phyloP scores from a whole-genome alignment of 2,113 vertebrate genomes.

The Hoplias malabaricus region DNA sequence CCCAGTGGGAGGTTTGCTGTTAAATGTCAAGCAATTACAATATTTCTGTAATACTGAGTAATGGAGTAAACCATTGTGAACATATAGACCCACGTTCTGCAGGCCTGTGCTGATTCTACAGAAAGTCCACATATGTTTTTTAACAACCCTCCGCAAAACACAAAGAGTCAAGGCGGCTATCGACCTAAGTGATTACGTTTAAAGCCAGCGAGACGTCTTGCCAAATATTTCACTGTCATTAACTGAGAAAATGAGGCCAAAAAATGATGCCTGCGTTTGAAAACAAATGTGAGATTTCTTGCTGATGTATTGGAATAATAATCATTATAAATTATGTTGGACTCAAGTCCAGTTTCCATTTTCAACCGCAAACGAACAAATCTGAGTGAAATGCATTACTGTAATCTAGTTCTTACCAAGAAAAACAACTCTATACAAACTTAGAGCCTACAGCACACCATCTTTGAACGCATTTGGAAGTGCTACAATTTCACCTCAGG shows the following conservation, averaged over 20 bases:
- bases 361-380: not conserved
- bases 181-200: conserved; percentile 30
- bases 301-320: conserved; percentile 14
- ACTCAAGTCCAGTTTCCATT: conserved; percentile 7
- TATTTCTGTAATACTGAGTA: conserved; percentile 22
- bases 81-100: conserved; percentile 1
- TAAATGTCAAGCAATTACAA: conserved; percentile 10
- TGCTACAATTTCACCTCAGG: not conserved
- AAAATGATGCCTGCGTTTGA: not conserved
- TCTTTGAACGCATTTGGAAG: not conserved
- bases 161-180: conserved; percentile 15
- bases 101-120: not conserved
- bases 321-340: conserved; percentile 21
- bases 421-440: not conserved
- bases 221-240: conserved; percentile 33
- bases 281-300: conserved; percentile 2
- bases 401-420: not conserved
- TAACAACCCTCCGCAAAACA: conserved; percentile 6
- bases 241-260: conserved; percentile 15
- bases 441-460: not conserved
- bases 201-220: conserved; percentile 27
- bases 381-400: not conserved
- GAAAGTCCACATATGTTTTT: conserved; percentile 7
- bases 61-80: not conserved
- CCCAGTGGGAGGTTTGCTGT: conserved; percentile 25